Percentiles rank a stretch among this genome's conserved stretches.
Conservation (phyloP, 2,113 vertebrate genomes). For the Sciurus niger region DNA sequence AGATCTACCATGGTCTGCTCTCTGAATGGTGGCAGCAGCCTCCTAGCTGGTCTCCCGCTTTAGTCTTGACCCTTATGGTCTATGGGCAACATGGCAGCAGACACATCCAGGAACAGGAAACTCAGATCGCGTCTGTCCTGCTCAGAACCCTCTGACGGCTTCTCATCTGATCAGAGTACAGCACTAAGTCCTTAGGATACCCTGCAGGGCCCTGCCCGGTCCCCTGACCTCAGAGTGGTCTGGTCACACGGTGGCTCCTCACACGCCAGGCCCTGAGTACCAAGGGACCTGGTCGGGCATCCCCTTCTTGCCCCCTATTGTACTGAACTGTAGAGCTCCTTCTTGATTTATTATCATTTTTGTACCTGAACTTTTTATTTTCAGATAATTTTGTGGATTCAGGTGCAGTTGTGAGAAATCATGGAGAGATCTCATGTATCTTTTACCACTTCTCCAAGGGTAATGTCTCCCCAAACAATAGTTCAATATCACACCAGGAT, state of each 20-base stretch:
- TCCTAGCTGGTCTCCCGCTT: background rate
- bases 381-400: background rate
- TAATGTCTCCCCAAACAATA: background rate
- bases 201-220: too few relatives aligned
- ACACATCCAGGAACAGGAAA: accelerated
- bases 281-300: background rate
- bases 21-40: background rate
- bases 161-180: background rate
- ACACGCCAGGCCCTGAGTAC: background rate
- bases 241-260: background rate
- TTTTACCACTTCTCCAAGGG: background rate
- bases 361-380: background rate
- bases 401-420: background rate
- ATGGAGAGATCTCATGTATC: background rate
- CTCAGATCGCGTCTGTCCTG: background rate
- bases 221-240: background rate
- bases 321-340: too few relatives aligned
- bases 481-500: background rate
- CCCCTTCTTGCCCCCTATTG: too few relatives aligned
- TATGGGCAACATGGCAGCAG: background rate
- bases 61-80: accelerated
- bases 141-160: background rate
- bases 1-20: too few relatives aligned
- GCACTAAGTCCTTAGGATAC: too few relatives aligned
- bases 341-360: background rate